Base-by-base conservation (phyloP, 2,888 invertebrate genomes). In the Rhamnusium bicolor region DNA sequence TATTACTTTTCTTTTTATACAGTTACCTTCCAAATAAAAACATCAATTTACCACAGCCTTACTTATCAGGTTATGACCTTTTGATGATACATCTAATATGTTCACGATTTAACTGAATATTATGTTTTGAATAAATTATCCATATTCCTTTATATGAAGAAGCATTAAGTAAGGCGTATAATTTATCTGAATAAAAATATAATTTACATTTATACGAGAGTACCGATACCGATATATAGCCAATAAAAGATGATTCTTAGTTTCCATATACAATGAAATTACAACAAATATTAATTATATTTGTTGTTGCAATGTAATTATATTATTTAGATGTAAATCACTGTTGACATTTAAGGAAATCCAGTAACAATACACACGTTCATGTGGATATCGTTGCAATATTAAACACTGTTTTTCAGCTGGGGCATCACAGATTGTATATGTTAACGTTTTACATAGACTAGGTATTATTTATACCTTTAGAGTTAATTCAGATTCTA, bases 261-360 rank as follows among this genome's bases (percentile, higher is more conserved):
- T 24, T 21, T 53, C 53, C 53, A 56, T 56, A 27, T 14, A 24
- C 27, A 27, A 56, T 29, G 29, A 56, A 27, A 21, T 16, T 5
- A 24, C 62, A 21, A 62, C 19, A 62, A 62, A 62, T 62, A 62
- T 47, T 49, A 62, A 49, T 62, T 62, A 62, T 46, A 46, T 21
- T 24, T 21, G 21, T 21, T 46, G 62, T n/a, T 24, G 62, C 46
- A 62, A 62, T 47, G 62, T 62, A 62, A 62, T 62, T 62, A 47
- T 49, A 47, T 24, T 62, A 62, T 62, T 62, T 62, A 62, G 24
- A 62, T 62, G 62, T 62, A 62, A 62, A 62, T 62, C 62, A 62
- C 49, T 19, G 21, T 14, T 62, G 62, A 62, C 62, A 62, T 62
- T 62, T 62, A 62, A 62, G 49, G 47, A 46, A 49, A 62, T 21